A percentile compares a stretch with the other conserved stretches of the same genome.
These are phyloP conservation scores for Zaprionus gabonicus DNA, from an alignment of 1,140 invertebrate species.

Conservation along the genomic window DNA sequence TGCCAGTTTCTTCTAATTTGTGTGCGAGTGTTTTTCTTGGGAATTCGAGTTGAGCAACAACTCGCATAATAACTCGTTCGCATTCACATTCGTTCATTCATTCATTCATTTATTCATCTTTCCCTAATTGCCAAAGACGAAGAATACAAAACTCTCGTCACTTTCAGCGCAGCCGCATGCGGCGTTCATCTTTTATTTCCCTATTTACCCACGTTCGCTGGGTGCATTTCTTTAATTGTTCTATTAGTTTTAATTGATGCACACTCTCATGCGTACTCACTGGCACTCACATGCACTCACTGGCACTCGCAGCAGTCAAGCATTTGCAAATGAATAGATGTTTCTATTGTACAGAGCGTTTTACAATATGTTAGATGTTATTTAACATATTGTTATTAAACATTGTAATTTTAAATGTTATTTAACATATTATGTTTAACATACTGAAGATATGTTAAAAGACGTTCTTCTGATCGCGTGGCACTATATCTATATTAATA, in stretches of 20 bases:
- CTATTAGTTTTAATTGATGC: conserved; percentile 80
- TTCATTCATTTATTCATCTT: conserved; percentile 49
- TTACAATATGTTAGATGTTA: background rate
- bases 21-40: conserved; percentile 60
- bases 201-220: conserved; percentile 47
- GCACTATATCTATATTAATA: too few species aligned
- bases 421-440: too few species aligned
- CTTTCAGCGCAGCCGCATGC: conserved; percentile 53
- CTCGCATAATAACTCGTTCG: conserved; percentile 27
- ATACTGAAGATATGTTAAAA: background rate
- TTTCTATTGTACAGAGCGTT: background rate
- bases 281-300: conserved; percentile 2
- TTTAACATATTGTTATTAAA: background rate
- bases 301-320: background rate
- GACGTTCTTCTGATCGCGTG: background rate
- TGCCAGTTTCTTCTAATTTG: conserved; percentile 71
- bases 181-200: conserved; percentile 49
- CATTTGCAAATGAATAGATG: conserved; percentile 55
- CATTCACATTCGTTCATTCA: conserved; percentile 47
- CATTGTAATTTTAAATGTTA: too few species aligned
- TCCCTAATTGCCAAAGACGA: conserved; percentile 51
- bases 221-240: conserved; percentile 77
- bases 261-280: conserved; percentile 45
- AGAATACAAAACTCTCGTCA: conserved; percentile 69
- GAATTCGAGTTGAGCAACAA: conserved; percentile 76